phyloP scores from a whole-genome alignment of 2,113 vertebrate genomes.

The Hystrix brachyura region DNA sequence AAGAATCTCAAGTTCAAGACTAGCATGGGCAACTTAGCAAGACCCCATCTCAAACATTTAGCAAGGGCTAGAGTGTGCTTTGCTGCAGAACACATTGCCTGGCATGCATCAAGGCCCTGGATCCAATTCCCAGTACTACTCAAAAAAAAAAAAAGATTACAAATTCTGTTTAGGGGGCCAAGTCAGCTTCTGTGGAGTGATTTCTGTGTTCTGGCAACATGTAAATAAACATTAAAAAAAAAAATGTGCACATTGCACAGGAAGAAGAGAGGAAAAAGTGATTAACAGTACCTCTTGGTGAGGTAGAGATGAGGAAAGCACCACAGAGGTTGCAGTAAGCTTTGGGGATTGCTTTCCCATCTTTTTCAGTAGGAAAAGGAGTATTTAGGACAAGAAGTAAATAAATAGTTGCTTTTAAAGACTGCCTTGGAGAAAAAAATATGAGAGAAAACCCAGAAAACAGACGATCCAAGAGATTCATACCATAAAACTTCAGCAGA shows the following conservation, averaged over 20 bases:
- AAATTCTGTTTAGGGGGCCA: conserved; percentile 14
- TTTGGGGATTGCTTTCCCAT: not conserved
- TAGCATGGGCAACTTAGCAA: not conserved
- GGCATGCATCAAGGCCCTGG: not conserved
- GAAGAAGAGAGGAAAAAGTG: not conserved
- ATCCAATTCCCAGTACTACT: not conserved
- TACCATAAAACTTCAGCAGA: not conserved
- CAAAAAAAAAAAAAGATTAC: not conserved
- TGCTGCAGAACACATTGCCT: not conserved
- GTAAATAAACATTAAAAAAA: not conserved
- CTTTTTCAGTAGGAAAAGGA: not conserved
- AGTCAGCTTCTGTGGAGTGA: not conserved
- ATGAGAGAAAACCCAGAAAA: not conserved
- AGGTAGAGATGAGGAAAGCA: not conserved
- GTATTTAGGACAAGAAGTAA: not conserved
- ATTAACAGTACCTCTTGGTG: fast-evolving
- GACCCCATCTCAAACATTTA: not conserved
- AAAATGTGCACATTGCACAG: not conserved
- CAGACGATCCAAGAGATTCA: not conserved
- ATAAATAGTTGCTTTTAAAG: not conserved
- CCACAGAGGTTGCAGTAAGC: not conserved
- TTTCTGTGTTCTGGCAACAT: conserved; percentile 5
- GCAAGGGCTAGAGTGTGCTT: not conserved
- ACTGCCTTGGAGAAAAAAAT: not conserved
- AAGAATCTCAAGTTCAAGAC: not conserved